Evolutionary conservation across 2,888 invertebrate genomes (phyloP), one percentile per base, ranked within the genome.

Genomic region (Nematopogon swammerdamellus): DNA sequence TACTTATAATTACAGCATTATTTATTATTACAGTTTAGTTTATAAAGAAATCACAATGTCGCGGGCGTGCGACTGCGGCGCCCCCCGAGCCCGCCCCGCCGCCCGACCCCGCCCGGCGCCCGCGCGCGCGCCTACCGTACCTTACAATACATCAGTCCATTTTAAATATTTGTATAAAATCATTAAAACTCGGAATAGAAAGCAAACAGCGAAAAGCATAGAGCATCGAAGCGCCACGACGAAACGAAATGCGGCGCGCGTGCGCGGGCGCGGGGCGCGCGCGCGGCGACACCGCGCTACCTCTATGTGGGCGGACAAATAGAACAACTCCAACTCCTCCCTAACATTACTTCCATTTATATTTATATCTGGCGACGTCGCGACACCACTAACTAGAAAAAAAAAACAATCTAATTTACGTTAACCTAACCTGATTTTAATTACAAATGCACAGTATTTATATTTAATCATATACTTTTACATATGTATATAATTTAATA

Each of bases 11-110:
- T 66, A 75, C 71, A 71, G 72, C 74, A 73, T 70, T 75, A 63
- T 54, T 70, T 75, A 63, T 55, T 53, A 54, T 55, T 56, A 56
- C 53, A 55, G 68, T 49, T 65, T 14, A 36, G 8, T 70, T 50
- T 76, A 76, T 74, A 76, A 74, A 76, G 75, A 79, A 79, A 79
- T 79, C 77, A 79, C 77, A 79, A 69, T 71, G 68, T 67, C 64
- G 69, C 63, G 63, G 55, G 59, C 25, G 59, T 62, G 59, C 59
- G 58, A 58, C 60, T 59, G 61, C 61, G 63, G 64, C 63, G 60
- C 62, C 63, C 61, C n/a, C n/a, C n/a, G n/a, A n/a, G n/a, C n/a
- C 60, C 61, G 61, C 58, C 58, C 57, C 60, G 57, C 60, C 60
- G 57, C 60, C 54, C 59, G 55, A 59, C 56, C 59, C 59, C 50